Percentiles rank a stretch among this genome's conserved stretches.
These are phyloP conservation scores for Petrolisthes manimaculis DNA, from an alignment of 2,888 invertebrate species.

Conservation along the genomic window DNA sequence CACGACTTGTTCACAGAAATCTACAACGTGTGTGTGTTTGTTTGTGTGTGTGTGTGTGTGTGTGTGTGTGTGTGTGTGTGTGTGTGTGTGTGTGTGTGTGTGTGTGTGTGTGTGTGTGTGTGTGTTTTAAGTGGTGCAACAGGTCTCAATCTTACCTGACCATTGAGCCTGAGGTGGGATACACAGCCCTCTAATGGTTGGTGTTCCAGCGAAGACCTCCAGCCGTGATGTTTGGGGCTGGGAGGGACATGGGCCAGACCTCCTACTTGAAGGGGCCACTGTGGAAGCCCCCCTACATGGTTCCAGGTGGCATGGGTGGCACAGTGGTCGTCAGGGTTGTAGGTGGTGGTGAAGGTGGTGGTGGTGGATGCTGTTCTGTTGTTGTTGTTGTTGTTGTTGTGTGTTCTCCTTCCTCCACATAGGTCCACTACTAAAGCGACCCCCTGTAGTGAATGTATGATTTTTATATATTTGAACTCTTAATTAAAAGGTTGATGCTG, in stretches of 20 bases:
- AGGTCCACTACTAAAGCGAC: slow-evolving; percentile 39
- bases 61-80: too few relatives aligned
- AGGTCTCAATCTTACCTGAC: slow-evolving; percentile 42
- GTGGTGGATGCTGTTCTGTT: too few relatives aligned
- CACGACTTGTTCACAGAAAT: too few relatives aligned
- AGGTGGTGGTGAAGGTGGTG: too few relatives aligned
- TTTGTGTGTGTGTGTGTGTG: too few relatives aligned
- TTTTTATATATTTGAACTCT: too few relatives aligned
- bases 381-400: too few relatives aligned
- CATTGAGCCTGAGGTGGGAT: slow-evolving; percentile 37
- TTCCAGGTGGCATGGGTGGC: slow-evolving; percentile 27
- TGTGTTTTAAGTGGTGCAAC: too few relatives aligned
- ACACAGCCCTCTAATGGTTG: slow-evolving; percentile 40
- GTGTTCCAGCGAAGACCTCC: slow-evolving; percentile 19
- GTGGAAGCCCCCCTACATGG: not conserved
- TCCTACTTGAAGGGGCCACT: slow-evolving; percentile 40
- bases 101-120: not conserved
- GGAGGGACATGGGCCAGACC: slow-evolving; percentile 38
- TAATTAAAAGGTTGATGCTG: too few relatives aligned
- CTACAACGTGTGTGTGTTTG: too few relatives aligned
- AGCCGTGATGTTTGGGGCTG: slow-evolving; percentile 33
- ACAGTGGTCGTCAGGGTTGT: slow-evolving; percentile 19
- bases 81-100: too few relatives aligned
- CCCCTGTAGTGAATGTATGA: slow-evolving; percentile 3
- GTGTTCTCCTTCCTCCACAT: slow-evolving; percentile 30